Percentiles rank a stretch among this genome's conserved stretches.
Evolutionary conservation across 2,888 invertebrate genomes (phyloP).

Genomic region (Azorinus chamasolen): DNA sequence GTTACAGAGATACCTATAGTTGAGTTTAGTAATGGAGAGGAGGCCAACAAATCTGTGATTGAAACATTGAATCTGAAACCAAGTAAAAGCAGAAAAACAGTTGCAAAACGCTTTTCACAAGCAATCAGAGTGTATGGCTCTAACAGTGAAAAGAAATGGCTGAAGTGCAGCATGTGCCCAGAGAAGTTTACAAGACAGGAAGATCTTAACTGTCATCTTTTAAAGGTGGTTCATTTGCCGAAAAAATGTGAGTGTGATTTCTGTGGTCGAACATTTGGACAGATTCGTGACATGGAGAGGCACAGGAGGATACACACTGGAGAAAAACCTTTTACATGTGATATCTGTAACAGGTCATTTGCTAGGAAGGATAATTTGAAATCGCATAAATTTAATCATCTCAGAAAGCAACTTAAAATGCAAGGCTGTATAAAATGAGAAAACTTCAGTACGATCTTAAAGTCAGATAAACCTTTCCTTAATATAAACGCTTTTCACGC

Average conservation of each 20-base stretch:
- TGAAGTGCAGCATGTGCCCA: conserved; percentile 52
- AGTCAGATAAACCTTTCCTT: too few relatives aligned
- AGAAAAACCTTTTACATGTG: conserved; percentile 48
- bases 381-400: conserved; percentile 45
- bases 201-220: conserved; percentile 37
- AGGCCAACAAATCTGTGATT: conserved; percentile 28
- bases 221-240: conserved; percentile 32
- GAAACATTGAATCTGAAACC: conserved; percentile 44
- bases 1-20: conserved; percentile 46
- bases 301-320: conserved; percentile 54
- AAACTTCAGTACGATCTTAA: too few relatives aligned
- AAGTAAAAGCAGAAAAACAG: conserved; percentile 1
- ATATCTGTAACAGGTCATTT: conserved; percentile 49
- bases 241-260: conserved; percentile 57
- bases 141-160: conserved; percentile 38
- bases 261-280: conserved; percentile 52
- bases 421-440: too few relatives aligned
- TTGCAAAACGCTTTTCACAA: conserved; percentile 9
- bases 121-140: conserved; percentile 33
- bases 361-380: conserved; percentile 57
- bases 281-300: conserved; percentile 48
- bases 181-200: conserved; percentile 43
- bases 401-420: too few relatives aligned
- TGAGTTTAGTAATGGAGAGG: conserved; percentile 36
- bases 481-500: too few relatives aligned